Evolutionary conservation across 2,113 vertebrate genomes (phyloP), one percentile per base, ranked within the genome.

Genomic region (Prinia subflava): DNA sequence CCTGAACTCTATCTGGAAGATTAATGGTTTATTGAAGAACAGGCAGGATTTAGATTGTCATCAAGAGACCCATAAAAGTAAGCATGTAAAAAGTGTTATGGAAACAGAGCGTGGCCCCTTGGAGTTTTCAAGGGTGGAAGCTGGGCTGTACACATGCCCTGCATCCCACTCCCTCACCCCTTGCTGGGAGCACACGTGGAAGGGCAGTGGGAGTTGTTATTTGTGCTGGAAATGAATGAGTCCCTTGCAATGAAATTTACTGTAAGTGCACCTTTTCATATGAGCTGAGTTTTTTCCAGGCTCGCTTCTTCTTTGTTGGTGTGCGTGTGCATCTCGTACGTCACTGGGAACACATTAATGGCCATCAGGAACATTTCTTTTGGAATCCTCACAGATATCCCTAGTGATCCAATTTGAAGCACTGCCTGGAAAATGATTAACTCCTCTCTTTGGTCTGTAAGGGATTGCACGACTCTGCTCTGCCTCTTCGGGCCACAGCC

Each of bases 21-120:
- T 97, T 97, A 97, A 98, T 96, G 96, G 90, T 83, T 97, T 97
- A 94, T 96, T 94, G 94, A 97, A 96, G 96, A 97, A 95, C 81
- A 82, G 94, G 97, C 97, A 98, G 96, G 97, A 97, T 96, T 97
- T 97, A 97, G 91, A 97, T 97, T 97, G 97, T 94, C 96, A 97
- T 94, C 97, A 91, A 93, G 96, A 98, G 96, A 96, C 94, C 90
- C 94, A 96, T 97, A 98, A 97, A 96, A 97, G 85, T 44, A 96
- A 97, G 92, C 83, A 97, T 83, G 94, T 89, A 96, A 97, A 97
- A 93, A 97, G 86, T 91, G 87, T 96, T 96, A 87, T 97, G 96
- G 96, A 97, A 97, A 97, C 76, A 97, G 84, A 96, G n/a, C 5
- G 8, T 67, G 39, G 81, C 87, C 95, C 92, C 91, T 88, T 50